Percentiles rank a stretch among this genome's conserved stretches.
Evolutionary conservation across 2,113 vertebrate species (phyloP).

Genomic region (Dasypus novemcinctus): DNA sequence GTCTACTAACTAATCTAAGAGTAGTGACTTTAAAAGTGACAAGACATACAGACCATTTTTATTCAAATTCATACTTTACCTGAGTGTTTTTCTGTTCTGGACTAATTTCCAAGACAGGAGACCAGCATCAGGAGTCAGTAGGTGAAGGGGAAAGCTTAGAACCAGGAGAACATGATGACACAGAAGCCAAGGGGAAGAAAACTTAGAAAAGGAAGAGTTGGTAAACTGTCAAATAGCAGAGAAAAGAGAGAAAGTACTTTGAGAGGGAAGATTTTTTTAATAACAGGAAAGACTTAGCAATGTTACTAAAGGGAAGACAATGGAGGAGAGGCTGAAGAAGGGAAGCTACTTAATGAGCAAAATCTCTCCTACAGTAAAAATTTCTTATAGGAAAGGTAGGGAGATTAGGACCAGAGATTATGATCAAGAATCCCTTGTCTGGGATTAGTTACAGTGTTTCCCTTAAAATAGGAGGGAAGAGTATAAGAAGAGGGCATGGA

Average conservation of each 20-base stretch:
- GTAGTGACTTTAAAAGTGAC: not conserved
- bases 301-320: not conserved
- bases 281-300: not conserved
- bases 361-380: not conserved
- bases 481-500: not conserved
- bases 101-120: constrained; percentile 57
- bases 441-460: not conserved
- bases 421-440: not conserved
- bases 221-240: constrained; percentile 45
- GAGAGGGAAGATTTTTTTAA: not conserved
- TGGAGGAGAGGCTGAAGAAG: not conserved
- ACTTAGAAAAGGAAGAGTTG: constrained; percentile 59
- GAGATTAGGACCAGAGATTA: not conserved
- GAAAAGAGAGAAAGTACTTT: not conserved
- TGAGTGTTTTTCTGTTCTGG: constrained; percentile 47
- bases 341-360: not conserved
- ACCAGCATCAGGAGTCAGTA: constrained; percentile 58
- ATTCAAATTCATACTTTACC: constrained; percentile 63
- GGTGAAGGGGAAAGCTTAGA: constrained; percentile 66
- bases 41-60: not conserved
- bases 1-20: not conserved
- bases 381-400: not conserved
- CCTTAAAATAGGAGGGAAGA: not conserved
- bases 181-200: not conserved
- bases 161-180: constrained; percentile 24